A percentile compares a stretch with the other conserved stretches of the same genome.
phyloP scores from a whole-genome alignment of 2,888 invertebrate genomes.

The Tetragnatha montana region DNA sequence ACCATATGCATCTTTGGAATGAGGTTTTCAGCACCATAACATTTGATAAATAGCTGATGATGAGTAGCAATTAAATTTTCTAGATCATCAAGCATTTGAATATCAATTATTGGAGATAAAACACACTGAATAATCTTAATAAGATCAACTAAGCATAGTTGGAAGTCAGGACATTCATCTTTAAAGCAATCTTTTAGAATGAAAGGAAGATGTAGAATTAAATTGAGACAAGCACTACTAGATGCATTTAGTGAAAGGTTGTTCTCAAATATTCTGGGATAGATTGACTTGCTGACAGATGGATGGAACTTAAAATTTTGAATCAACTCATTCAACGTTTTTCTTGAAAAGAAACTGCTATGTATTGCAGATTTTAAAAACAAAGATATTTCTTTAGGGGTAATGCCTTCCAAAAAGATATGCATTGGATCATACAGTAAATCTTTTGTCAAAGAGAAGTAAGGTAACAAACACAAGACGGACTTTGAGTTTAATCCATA shows the following conservation, averaged over 20 bases:
- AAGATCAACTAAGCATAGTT: no score
- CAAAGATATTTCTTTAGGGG: neutral
- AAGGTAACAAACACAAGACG: neutral
- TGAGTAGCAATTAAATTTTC: neutral
- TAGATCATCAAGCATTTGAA: no score
- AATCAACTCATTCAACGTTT: constrained; percentile 9
- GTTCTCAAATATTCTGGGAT: constrained; percentile 28
- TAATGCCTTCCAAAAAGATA: no score
- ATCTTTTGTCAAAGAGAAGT: constrained; percentile 27
- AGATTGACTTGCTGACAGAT: constrained; percentile 34
- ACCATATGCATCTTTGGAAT: constrained; percentile 33
- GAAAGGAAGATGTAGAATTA: constrained; percentile 20
- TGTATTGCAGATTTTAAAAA: constrained; percentile 11
- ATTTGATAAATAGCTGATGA: constrained; percentile 12
- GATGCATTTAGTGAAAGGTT: constrained; percentile 33
- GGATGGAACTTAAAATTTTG: constrained; percentile 20
- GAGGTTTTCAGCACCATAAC: constrained; percentile 29
- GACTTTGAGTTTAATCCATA: constrained; percentile 31
- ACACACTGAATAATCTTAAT: no score
- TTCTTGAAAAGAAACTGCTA: neutral
- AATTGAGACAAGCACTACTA: constrained; percentile 35
- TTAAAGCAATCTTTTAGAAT: no score
- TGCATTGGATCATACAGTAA: constrained; percentile 30
- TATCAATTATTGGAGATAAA: no score
- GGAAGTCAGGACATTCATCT: no score